Conservation (phyloP, 2,888 invertebrate genomes). For the Homarus gammarus region DNA sequence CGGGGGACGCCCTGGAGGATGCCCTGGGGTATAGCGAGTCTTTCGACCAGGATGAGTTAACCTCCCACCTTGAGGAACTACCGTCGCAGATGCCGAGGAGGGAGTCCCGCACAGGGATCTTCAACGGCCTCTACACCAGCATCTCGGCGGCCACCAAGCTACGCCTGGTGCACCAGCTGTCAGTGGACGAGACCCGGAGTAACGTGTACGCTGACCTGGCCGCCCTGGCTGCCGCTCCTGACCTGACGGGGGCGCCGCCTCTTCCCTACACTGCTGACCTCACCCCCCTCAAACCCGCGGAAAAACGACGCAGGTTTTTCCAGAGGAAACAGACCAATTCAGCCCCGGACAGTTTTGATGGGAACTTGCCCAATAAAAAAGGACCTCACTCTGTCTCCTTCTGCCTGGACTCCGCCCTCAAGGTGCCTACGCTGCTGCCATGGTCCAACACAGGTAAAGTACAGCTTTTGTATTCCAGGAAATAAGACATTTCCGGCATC, state of each 20-base stretch:
- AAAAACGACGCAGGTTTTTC: conserved; percentile 64
- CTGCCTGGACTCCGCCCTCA: conserved; percentile 72
- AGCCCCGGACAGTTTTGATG: conserved; percentile 73
- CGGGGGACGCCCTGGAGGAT: conserved; percentile 24
- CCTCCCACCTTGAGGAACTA: conserved; percentile 69
- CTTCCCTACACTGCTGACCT: conserved; percentile 74
- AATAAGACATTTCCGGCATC: not conserved
- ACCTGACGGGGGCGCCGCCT: conserved; percentile 69
- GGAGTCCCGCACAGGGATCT: conserved; percentile 73
- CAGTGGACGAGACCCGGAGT: conserved; percentile 74
- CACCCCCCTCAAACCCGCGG: conserved; percentile 66
- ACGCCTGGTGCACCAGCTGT: conserved; percentile 74
- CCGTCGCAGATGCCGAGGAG: conserved; percentile 74
- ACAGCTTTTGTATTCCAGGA: no score
- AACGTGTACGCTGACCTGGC: conserved; percentile 75
- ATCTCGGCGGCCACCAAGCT: conserved; percentile 71
- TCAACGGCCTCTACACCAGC: conserved; percentile 74
- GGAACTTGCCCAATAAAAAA: conserved; percentile 32
- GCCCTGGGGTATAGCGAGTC: conserved; percentile 62
- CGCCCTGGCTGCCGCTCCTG: conserved; percentile 56
- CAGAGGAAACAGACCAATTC: conserved; percentile 69
- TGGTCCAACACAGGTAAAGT: conserved; percentile 61
- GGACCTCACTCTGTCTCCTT: conserved; percentile 66
- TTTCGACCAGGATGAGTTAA: conserved; percentile 74
- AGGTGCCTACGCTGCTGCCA: conserved; percentile 68